Percentiles rank a stretch among this genome's conserved stretches.
phyloP scores from a whole-genome alignment of 2,888 invertebrate genomes.

The Calameuta pallipes region DNA sequence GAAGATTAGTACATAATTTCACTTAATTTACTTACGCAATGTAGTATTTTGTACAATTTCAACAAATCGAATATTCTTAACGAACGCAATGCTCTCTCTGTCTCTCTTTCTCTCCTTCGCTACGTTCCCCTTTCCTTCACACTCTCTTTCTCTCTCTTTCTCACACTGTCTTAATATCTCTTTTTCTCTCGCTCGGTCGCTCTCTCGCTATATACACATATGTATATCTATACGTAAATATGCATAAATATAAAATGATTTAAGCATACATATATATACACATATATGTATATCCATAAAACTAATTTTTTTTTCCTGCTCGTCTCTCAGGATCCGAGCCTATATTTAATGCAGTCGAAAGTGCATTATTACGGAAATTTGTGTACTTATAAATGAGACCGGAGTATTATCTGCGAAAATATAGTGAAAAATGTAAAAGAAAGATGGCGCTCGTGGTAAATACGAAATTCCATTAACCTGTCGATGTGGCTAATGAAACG shows the following conservation, averaged over 20 bases:
- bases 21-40: slow-evolving; percentile 11
- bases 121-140: no score
- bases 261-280: neutral
- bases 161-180: neutral
- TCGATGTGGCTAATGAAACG: neutral
- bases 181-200: neutral
- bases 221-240: neutral
- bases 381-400: neutral
- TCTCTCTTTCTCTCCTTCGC: neutral
- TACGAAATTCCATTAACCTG: neutral
- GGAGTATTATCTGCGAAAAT: neutral
- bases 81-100: slow-evolving; percentile 16
- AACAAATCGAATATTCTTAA: slow-evolving; percentile 24
- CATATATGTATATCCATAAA: neutral
- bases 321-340: neutral
- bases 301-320: neutral
- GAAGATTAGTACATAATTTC: slow-evolving; percentile 19
- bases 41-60: slow-evolving; percentile 25
- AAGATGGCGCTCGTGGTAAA: neutral
- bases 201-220: neutral
- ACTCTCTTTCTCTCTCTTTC: neutral
- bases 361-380: neutral
- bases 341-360: neutral
- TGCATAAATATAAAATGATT: neutral
- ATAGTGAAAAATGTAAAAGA: neutral